Base-by-base conservation (phyloP, 2,888 invertebrate species). In the Iphiclides podalirius region DNA sequence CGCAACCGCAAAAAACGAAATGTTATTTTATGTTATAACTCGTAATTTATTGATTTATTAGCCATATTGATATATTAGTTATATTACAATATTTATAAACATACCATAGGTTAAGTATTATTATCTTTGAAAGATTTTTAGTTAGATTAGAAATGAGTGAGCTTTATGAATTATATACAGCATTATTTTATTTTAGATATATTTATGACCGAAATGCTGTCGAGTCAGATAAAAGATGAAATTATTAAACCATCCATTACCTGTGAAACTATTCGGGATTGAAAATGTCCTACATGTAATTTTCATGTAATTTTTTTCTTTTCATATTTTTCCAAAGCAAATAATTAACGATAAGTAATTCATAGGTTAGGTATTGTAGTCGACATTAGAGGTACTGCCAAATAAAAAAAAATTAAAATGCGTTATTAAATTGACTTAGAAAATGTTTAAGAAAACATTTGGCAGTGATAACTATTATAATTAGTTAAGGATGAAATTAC, bases 41-140 rank as follows among this genome's bases (percentile, higher is more conserved):
- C 76, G 73, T 79, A 77, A 81, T 70, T 79, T 76, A 81, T 75
- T 80, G 79, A 79, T 76, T 84, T 84, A 82, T 81, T 85, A 87
- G 87, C 82, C 82, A 86, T 76, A 81, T 75, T 80, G 79, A 79
- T 76, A 83, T 84, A 82, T 81, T 85, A 87, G 87, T 83, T 82
- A 85, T 86, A 82, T 75, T 76, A 78, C 71, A 81, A 77, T 86
- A 84, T 87, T 85, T 87, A 87, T 88, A 79, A 80, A 87, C 86
- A 87, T 88, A 88, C 88, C 88, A 88, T 88, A 88, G 86, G 79
- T 58, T 87, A 85, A 86, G 85, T 76, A 77, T 80, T 79, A 76
- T 81, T 84, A 83, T 84, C 83, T 85, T 85, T 75, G 71, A 79
- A 86, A 83, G 84, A 85, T 82, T 82, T 79, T 70, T 85, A 80